phyloP scores from a whole-genome alignment of 2,797 vertebrate species.

The Alcedo atthis region DNA sequence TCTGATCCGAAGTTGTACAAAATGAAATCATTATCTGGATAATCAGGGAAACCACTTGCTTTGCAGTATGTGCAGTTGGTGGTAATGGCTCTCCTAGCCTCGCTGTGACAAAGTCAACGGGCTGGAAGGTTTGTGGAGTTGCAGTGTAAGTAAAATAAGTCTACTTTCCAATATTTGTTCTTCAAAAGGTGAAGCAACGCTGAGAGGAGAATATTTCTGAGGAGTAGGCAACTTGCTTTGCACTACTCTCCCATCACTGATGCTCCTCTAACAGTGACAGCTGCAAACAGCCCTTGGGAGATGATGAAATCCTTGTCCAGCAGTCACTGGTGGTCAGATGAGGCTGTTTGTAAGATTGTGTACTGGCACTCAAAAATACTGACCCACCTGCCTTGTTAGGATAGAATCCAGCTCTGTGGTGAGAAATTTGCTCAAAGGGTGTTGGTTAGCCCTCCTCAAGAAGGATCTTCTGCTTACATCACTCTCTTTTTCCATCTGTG shows the following conservation, averaged over 20 bases:
- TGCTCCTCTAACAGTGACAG: not conserved
- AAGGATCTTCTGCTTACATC: not conserved
- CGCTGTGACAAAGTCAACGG: not conserved
- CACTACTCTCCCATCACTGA: rapidly evolving
- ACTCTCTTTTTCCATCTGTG: not conserved
- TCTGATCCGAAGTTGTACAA: not conserved
- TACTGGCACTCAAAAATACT: not conserved
- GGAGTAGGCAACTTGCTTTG: not conserved
- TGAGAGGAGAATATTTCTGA: not conserved
- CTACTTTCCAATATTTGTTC: not conserved
- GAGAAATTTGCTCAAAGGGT: not conserved
- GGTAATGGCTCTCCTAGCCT: not conserved
- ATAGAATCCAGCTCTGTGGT: not conserved
- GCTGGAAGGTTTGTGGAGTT: not conserved
- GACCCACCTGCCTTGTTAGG: not conserved
- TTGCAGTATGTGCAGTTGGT: not conserved
- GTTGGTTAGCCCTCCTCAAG: not conserved
- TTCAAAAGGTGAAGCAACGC: not conserved
- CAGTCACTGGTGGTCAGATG: not conserved
- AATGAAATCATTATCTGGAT: not conserved
- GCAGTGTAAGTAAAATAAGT: not conserved
- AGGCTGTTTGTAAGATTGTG: not conserved
- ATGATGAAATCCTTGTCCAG: conserved; percentile 14
- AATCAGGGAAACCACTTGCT: not conserved
- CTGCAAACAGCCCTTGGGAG: not conserved